Conservation (phyloP, 2,797 vertebrate species). For the Gastrophryne carolinensis region DNA sequence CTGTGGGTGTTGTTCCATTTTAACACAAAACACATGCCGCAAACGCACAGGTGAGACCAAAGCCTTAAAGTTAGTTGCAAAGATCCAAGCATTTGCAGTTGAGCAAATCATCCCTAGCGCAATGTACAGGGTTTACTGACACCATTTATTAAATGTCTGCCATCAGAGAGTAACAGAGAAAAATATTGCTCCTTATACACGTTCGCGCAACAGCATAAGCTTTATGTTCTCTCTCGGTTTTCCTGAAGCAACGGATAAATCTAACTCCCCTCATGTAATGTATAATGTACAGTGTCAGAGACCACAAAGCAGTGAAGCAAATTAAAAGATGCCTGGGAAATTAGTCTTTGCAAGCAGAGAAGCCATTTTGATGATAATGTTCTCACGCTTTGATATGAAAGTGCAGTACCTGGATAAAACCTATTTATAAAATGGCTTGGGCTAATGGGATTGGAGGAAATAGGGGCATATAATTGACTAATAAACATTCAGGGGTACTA, state of each 20-base stretch:
- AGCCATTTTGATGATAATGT: conserved; percentile 21
- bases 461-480: conserved; percentile 48
- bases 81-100: conserved; percentile 17
- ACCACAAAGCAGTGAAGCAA: conserved; percentile 51
- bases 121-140: conserved; percentile 40
- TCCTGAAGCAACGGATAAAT: conserved; percentile 63
- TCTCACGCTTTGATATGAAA: conserved; percentile 52
- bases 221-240: conserved; percentile 65
- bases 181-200: conserved; percentile 52
- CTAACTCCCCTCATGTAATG: conserved; percentile 60
- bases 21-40: too few relatives aligned
- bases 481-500: conserved; percentile 51
- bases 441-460: conserved; percentile 49
- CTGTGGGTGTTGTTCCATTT: too few relatives aligned
- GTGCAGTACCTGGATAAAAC: conserved; percentile 52
- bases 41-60: too few relatives aligned
- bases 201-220: conserved; percentile 55
- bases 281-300: conserved; percentile 55
- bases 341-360: conserved; percentile 45
- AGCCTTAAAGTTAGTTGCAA: background rate
- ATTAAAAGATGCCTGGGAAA: conserved; percentile 45
- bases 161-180: conserved; percentile 38
- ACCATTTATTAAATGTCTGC: conserved; percentile 44
- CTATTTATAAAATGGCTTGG: conserved; percentile 54
- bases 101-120: conserved; percentile 11